These are phyloP conservation scores for Columba guinea DNA, from an alignment of 2,797 vertebrate genomes.

Conservation along the genomic window DNA sequence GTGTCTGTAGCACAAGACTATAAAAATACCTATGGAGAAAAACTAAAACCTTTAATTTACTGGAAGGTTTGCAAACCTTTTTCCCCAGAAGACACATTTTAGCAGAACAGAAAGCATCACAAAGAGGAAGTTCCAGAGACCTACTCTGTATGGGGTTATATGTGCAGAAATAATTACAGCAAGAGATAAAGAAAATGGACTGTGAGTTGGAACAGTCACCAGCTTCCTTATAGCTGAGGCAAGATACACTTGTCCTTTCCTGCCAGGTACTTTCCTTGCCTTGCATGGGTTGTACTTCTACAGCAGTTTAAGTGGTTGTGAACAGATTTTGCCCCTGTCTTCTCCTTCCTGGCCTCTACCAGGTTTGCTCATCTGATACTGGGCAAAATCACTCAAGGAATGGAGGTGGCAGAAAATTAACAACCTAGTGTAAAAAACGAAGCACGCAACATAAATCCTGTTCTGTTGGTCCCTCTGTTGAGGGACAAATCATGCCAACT, in stretches of 20 bases:
- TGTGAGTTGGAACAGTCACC: neutral
- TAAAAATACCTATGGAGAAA: neutral
- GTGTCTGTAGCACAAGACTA: neutral
- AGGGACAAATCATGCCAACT: neutral
- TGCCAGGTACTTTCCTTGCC: neutral
- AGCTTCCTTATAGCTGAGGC: neutral
- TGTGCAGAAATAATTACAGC: neutral
- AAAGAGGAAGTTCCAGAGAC: neutral
- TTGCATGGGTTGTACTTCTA: neutral
- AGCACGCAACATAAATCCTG: neutral
- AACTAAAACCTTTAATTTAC: neutral
- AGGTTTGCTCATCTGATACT: neutral
- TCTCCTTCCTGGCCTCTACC: neutral
- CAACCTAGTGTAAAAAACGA: neutral
- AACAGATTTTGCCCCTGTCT: neutral
- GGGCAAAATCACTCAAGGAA: neutral
- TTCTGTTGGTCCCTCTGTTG: neutral
- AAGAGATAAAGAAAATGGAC: neutral
- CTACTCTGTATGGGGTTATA: neutral
- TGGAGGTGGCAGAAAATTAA: neutral
- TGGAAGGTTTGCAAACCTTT: neutral
- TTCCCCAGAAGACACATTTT: neutral
- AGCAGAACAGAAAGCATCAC: neutral
- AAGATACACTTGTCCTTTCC: accelerated
- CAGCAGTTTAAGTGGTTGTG: neutral